These are phyloP conservation scores for Forbesichthys agassizii DNA, from an alignment of 2,113 vertebrate species.

Conservation along the genomic window DNA sequence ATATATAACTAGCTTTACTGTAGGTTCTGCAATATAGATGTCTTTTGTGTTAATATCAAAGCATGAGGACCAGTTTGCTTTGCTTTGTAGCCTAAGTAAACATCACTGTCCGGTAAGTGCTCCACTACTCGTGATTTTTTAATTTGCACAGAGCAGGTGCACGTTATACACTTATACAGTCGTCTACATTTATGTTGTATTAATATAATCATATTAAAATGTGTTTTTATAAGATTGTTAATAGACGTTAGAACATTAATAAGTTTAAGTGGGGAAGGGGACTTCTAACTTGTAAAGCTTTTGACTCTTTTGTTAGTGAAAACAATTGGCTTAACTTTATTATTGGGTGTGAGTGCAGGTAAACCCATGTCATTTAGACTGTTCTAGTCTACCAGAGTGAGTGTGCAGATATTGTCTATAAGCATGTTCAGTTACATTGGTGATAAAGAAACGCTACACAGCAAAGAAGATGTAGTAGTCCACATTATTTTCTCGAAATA, in stretches of 20 bases:
- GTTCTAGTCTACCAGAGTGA: neutral
- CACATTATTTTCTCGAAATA: slow-evolving; percentile 41
- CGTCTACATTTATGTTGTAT: neutral
- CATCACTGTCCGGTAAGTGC: no score
- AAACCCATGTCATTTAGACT: no score
- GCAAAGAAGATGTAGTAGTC: slow-evolving; percentile 28
- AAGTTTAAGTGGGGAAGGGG: slow-evolving; percentile 2
- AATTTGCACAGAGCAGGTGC: neutral
- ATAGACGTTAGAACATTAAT: slow-evolving; percentile 11
- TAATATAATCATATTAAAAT: neutral
- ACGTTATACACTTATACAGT: neutral
- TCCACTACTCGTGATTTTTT: neutral
- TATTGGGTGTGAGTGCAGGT: no score
- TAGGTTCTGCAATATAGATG: neutral
- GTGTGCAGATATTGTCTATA: slow-evolving; percentile 8
- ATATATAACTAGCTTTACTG: neutral
- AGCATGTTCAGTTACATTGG: no score
- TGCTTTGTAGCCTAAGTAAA: no score
- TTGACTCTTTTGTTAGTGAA: neutral
- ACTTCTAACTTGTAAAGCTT: neutral
- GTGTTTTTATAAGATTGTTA: neutral
- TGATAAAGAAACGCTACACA: no score
- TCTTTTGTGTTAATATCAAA: no score
- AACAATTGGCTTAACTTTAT: no score
- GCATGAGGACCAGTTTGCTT: no score